A percentile compares a stretch with the other conserved stretches of the same genome.
phyloP scores from a whole-genome alignment of 2,797 vertebrate genomes.

The Cryptoprocta ferox region DNA sequence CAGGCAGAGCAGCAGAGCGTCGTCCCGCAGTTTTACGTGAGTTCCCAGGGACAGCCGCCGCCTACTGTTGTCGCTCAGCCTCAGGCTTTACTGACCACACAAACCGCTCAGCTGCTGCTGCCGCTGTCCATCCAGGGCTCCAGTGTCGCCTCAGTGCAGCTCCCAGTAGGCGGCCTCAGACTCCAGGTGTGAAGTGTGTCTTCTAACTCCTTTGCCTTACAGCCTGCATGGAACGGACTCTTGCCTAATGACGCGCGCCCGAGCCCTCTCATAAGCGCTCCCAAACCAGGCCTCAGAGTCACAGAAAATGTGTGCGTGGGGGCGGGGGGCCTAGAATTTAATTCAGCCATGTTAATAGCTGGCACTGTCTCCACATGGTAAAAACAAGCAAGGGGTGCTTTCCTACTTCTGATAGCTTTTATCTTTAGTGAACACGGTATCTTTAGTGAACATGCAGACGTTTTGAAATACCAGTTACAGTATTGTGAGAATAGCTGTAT shows the following conservation, averaged over 20 bases:
- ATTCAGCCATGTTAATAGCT: background rate
- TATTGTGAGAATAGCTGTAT: background rate
- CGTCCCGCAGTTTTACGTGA: constrained; percentile 87
- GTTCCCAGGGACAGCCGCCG: constrained; percentile 89
- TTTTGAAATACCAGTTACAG: background rate
- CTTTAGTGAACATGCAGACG: background rate
- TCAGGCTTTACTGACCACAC: constrained; percentile 89
- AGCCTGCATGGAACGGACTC: background rate
- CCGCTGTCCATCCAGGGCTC: constrained; percentile 92
- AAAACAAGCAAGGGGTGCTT: background rate
- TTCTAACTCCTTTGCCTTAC: background rate
- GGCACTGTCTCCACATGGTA: background rate
- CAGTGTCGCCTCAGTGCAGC: constrained; percentile 86
- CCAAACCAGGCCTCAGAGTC: background rate
- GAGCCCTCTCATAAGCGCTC: background rate
- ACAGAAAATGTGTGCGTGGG: background rate
- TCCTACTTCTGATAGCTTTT: background rate
- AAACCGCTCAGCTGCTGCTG: constrained; percentile 90
- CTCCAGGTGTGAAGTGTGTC: constrained; percentile 89
- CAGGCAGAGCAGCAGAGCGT: constrained; percentile 84
- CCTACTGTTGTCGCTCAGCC: constrained; percentile 87
- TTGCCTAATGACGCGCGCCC: background rate
- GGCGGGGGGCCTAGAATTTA: too few relatives aligned
- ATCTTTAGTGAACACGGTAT: background rate
- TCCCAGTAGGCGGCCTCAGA: constrained; percentile 89